These are phyloP conservation scores for Microtus ochrogaster DNA, from an alignment of 2,113 vertebrate genomes.

Conservation along the genomic window DNA sequence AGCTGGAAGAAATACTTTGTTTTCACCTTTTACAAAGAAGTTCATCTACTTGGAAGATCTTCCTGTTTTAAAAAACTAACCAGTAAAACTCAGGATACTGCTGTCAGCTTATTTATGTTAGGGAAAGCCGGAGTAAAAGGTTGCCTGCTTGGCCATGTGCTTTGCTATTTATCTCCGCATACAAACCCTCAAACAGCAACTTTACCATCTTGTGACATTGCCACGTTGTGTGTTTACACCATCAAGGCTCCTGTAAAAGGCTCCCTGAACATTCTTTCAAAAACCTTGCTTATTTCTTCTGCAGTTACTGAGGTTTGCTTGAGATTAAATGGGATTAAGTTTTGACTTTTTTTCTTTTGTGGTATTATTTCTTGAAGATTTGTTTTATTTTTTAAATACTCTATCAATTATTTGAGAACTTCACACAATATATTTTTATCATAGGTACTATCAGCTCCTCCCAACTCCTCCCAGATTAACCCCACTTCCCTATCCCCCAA, in stretches of 20 bases:
- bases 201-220: background rate
- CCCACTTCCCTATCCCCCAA: background rate
- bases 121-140: background rate
- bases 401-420: background rate
- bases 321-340: background rate
- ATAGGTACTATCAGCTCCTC: background rate
- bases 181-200: slow-evolving; percentile 47
- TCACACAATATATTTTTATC: too few species aligned
- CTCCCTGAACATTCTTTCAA: background rate
- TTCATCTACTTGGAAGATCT: slow-evolving; percentile 70
- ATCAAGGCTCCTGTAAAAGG: background rate
- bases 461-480: background rate
- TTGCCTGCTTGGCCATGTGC: background rate
- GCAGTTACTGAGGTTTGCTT: slow-evolving; percentile 6
- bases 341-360: background rate
- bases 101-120: slow-evolving; percentile 60
- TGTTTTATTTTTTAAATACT: background rate
- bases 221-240: background rate
- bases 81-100: slow-evolving; percentile 66
- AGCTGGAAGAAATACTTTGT: slow-evolving; percentile 45
- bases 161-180: slow-evolving; percentile 49
- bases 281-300: slow-evolving; percentile 9
- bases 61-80: slow-evolving; percentile 71
- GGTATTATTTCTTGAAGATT: background rate
- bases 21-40: background rate